A percentile compares a stretch with the other conserved stretches of the same genome.
phyloP scores from a whole-genome alignment of 2,113 vertebrate species.

The Eptesicus fuscus region DNA sequence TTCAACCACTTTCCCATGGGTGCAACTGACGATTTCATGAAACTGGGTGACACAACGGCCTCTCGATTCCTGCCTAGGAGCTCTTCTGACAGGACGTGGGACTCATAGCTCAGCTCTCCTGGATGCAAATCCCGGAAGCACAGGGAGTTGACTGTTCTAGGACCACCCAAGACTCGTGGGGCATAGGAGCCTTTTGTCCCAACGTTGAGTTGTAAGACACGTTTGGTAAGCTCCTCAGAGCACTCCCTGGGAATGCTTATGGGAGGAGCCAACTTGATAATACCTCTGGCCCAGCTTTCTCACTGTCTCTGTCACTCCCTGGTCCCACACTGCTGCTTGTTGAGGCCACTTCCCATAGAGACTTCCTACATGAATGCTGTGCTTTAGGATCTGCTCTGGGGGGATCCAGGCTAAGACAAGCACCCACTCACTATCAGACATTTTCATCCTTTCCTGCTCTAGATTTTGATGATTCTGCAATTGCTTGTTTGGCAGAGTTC shows the following conservation, averaged over 20 bases:
- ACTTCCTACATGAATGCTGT: neutral
- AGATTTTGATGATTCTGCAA: conserved; percentile 8
- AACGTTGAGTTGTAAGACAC: neutral
- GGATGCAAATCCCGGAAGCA: neutral
- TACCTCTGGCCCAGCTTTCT: neutral
- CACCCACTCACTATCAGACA: neutral
- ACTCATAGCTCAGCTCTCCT: neutral
- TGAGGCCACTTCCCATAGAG: neutral
- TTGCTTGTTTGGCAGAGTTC: conserved; percentile 25
- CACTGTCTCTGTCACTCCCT: neutral
- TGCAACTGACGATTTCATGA: neutral
- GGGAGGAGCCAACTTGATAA: neutral
- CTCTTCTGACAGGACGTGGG: neutral
- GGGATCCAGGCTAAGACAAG: neutral
- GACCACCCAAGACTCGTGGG: neutral
- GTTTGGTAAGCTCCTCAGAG: neutral
- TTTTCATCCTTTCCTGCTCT: neutral
- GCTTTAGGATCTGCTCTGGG: neutral
- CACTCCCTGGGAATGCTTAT: neutral
- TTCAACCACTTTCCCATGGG: neutral
- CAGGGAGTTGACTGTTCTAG: neutral
- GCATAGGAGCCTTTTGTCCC: neutral
- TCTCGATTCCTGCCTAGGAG: neutral
- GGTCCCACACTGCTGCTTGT: neutral
- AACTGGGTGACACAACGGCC: neutral